Evolutionary conservation across 2,797 vertebrate species (phyloP).

Genomic region (Delichon dasypus): DNA sequence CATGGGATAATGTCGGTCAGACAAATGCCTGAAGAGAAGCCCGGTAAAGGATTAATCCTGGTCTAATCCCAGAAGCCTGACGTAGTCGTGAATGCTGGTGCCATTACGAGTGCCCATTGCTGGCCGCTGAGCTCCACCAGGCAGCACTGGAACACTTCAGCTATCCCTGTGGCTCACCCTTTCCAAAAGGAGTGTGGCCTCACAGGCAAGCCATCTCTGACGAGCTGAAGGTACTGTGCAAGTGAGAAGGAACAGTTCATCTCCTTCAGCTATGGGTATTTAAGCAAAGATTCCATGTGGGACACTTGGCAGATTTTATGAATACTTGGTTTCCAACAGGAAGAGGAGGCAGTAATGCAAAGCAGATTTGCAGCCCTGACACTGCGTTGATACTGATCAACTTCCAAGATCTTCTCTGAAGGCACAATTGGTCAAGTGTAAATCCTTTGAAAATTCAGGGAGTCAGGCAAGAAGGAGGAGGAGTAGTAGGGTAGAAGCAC

Average conservation of each 20-base stretch:
- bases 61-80: not conserved
- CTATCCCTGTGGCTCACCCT: not conserved
- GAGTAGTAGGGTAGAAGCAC: not conserved
- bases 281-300: not conserved
- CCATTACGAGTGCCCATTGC: not conserved
- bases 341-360: not conserved
- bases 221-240: not conserved
- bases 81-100: not conserved
- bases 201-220: not conserved
- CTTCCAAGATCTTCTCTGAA: not conserved
- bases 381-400: not conserved
- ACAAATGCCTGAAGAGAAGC: not conserved
- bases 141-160: not conserved
- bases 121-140: not conserved
- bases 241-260: not conserved
- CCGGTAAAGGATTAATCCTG: not conserved
- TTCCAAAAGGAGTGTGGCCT: not conserved
- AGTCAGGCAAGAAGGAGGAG: not conserved
- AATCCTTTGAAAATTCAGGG: not conserved
- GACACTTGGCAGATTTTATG: not conserved
- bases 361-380: not conserved
- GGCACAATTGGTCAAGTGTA: not conserved
- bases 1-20: not conserved
- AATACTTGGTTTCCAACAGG: rapidly evolving
- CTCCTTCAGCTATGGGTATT: not conserved